A percentile compares a stretch with the other conserved stretches of the same genome.
Evolutionary conservation across 2,888 invertebrate genomes (phyloP).

Genomic region (Drosophila histrio): DNA sequence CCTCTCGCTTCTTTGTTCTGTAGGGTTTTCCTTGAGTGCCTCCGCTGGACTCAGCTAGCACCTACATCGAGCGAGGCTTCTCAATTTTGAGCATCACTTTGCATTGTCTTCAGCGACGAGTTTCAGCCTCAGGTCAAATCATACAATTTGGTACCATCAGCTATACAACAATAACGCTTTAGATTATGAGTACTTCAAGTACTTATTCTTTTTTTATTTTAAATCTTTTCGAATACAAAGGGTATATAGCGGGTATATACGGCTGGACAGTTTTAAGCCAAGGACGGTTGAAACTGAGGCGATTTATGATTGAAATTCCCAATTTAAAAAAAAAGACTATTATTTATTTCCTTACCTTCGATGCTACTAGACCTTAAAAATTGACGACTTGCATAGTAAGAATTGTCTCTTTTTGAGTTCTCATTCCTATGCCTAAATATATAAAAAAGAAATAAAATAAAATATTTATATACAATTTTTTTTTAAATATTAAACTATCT

Average conservation of each 20-base stretch:
- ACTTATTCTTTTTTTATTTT: neutral
- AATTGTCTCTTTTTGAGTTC: too few relatives aligned
- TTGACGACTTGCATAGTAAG: too few relatives aligned
- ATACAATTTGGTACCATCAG: slow-evolving; percentile 10
- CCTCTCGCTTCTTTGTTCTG: slow-evolving; percentile 11
- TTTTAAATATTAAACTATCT: too few relatives aligned
- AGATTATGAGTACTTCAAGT: slow-evolving; percentile 16
- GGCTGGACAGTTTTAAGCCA: neutral
- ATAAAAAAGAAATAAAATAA: too few relatives aligned
- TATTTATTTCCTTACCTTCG: neutral
- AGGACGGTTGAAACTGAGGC: too few relatives aligned
- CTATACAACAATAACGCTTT: slow-evolving; percentile 16
- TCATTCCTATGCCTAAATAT: too few relatives aligned
- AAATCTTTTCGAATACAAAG: neutral
- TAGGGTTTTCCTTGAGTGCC: slow-evolving; percentile 24
- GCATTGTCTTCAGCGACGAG: slow-evolving; percentile 23
- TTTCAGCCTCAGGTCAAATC: slow-evolving; percentile 13
- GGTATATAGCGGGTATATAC: neutral
- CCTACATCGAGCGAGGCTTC: slow-evolving; percentile 20
- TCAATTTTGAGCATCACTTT: slow-evolving; percentile 23
- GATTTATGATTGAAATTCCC: neutral
- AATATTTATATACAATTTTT: too few relatives aligned
- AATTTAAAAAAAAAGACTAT: too few relatives aligned
- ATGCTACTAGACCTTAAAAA: too few relatives aligned
- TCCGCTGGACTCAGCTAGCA: slow-evolving; percentile 21